Conservation (phyloP, 2,113 vertebrate species). For the Promerops cafer region DNA sequence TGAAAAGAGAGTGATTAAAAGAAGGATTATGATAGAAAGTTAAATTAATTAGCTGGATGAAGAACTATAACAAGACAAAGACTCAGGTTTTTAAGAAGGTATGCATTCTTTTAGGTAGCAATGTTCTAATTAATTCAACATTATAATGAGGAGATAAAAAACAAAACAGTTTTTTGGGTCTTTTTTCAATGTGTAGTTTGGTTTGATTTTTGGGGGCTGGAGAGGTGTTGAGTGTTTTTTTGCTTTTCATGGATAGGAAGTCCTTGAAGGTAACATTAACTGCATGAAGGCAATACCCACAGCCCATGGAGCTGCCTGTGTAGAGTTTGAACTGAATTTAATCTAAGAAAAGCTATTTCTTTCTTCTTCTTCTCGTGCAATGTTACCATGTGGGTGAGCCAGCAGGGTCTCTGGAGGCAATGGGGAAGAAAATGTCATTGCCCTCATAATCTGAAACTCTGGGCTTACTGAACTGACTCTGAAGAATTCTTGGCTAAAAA, state of each 20-base stretch:
- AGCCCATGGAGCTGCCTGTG: not conserved
- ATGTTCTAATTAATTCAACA: not conserved
- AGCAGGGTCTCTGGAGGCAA: not conserved
- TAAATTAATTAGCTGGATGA: not conserved
- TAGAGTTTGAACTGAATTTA: not conserved
- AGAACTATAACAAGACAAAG: not conserved
- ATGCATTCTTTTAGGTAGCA: not conserved
- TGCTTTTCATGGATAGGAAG: not conserved
- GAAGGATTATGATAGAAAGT: not conserved
- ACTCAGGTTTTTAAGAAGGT: not conserved
- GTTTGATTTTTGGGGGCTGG: not conserved
- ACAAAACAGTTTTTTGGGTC: not conserved
- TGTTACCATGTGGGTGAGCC: accelerated
- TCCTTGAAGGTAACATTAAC: not conserved
- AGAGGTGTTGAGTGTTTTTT: too few relatives aligned
- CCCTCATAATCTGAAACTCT: not conserved
- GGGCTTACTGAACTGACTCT: not conserved
- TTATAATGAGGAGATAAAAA: not conserved
- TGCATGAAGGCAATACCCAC: not conserved
- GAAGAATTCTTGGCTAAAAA: not conserved
- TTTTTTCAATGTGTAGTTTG: not conserved
- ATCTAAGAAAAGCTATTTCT: not conserved
- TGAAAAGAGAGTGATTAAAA: not conserved
- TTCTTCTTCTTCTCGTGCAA: not conserved
- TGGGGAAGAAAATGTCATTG: not conserved